Base-by-base conservation (phyloP, 2,888 invertebrate genomes). In the Lycia hirtaria region DNA sequence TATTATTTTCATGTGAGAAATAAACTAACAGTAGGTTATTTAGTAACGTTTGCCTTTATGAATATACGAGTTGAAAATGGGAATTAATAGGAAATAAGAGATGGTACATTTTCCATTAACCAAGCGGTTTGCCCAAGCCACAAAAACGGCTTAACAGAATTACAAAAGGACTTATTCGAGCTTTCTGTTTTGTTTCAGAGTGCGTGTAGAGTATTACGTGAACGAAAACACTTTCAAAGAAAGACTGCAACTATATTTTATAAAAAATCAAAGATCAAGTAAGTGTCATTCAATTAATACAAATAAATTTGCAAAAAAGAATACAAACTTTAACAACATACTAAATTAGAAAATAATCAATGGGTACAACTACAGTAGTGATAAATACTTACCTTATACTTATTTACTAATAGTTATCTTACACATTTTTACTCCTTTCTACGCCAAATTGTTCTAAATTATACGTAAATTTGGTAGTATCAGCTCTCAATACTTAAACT, bases 261-360 rank as follows among this genome's bases (percentile, higher is more conserved):
- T 99, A 93, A 99, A 99, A 93, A 99, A 99, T 93, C 98, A 99
- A 94, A 96, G 98, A 93, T 98, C 98, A 90, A 99, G 99, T 99
- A 93, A 98, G 98, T 97, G 92, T 3, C 5, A 0, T 28, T 14
- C 14, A 14, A 15, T 38, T 9, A 1, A 37, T 19, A 9, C 15
- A 47, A 19, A 28, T 33, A n/a, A 14, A 12, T 26, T 38, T 38
- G 7, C 10, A 26, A 10, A 3, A 26, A 15, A 17, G 2, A 32
- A n/a, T n/a, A n/a, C n/a, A n/a, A n/a, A n/a, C n/a, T n/a, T n/a
- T n/a, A n/a, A n/a, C n/a, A n/a, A n/a, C n/a, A n/a, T n/a, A n/a
- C n/a, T n/a, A n/a, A n/a, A n/a, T n/a, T n/a, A n/a, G n/a, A n/a
- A n/a, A n/a, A n/a, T n/a, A n/a, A n/a, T n/a, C n/a, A n/a, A n/a